phyloP scores from a whole-genome alignment of 2,797 vertebrate genomes.

The Tenualosa thibaudeaui region DNA sequence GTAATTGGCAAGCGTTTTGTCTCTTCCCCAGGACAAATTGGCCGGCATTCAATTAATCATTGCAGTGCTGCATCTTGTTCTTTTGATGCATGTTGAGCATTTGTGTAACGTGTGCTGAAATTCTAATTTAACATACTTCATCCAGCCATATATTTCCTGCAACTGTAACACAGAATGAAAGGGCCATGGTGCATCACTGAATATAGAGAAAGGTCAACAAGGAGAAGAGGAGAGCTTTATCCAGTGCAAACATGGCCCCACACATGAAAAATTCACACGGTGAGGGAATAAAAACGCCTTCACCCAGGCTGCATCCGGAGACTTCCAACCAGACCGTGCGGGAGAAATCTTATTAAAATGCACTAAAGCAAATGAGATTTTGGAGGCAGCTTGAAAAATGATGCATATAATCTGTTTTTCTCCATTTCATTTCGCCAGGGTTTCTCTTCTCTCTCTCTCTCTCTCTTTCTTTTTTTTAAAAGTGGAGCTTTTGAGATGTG shows the following conservation, averaged over 20 bases:
- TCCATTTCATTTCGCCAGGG: constrained; percentile 44
- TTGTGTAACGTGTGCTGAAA: constrained; percentile 14
- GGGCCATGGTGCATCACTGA: constrained; percentile 57
- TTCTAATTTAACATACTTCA: constrained; percentile 26
- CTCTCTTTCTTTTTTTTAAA: constrained; percentile 66
- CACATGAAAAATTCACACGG: constrained; percentile 50
- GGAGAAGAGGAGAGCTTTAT: constrained; percentile 51
- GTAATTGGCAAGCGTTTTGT: constrained; percentile 69
- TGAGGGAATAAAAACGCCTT: constrained; percentile 44
- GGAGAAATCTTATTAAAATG: constrained; percentile 73
- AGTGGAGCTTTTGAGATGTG: constrained; percentile 68
- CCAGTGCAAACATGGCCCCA: constrained; percentile 51
- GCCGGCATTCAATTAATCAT: constrained; percentile 1
- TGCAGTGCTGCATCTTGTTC: background rate
- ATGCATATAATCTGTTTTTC: constrained; percentile 72
- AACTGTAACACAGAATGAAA: background rate
- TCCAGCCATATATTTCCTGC: background rate
- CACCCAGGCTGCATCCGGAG: constrained; percentile 44
- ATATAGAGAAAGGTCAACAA: constrained; percentile 64
- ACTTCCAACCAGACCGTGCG: constrained; percentile 39
- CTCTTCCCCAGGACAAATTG: constrained; percentile 46
- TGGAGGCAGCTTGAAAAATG: constrained; percentile 73
- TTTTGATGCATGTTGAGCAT: background rate
- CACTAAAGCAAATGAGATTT: constrained; percentile 79
- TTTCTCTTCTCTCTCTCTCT: constrained; percentile 63